These are phyloP conservation scores for Drosophila kohkoa DNA, from an alignment of 1,140 invertebrate genomes.

Conservation along the genomic window DNA sequence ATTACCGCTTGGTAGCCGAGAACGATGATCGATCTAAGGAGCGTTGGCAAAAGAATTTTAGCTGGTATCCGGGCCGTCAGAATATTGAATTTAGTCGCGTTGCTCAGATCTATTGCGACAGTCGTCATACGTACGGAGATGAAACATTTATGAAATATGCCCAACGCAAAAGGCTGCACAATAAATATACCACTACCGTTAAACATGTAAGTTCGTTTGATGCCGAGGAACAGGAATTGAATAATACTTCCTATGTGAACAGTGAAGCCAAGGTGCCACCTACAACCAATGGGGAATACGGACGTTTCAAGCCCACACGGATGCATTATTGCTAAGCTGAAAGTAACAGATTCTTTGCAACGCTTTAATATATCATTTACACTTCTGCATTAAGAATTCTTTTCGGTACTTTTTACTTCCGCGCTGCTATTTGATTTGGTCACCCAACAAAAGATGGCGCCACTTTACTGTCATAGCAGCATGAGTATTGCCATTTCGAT, in stretches of 20 bases:
- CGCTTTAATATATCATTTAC: background rate
- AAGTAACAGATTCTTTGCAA: background rate
- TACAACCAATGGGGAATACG: constrained; percentile 61
- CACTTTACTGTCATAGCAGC: background rate
- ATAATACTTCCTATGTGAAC: background rate
- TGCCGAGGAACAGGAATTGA: background rate
- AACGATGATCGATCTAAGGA: constrained; percentile 5
- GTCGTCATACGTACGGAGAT: constrained; percentile 45
- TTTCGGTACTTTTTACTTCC: too few species aligned
- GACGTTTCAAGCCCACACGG: constrained; percentile 48
- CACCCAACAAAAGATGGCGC: constrained; percentile 19
- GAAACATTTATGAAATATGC: constrained; percentile 48
- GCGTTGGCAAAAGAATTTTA: constrained; percentile 36
- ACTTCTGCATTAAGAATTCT: background rate
- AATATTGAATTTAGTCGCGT: constrained; percentile 43
- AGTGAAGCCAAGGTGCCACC: constrained; percentile 18
- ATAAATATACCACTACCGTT: constrained; percentile 1
- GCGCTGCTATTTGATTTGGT: too few species aligned
- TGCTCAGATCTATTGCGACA: constrained; percentile 57
- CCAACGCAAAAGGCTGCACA: constrained; percentile 25
- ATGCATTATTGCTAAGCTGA: constrained; percentile 44
- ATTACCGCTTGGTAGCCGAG: constrained; percentile 30
- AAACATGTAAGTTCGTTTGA: background rate
- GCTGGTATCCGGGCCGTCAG: constrained; percentile 61
- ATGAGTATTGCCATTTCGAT: constrained; percentile 3